These are phyloP conservation scores for Butastur rufipennis DNA, from an alignment of 2,113 vertebrate genomes.

Conservation along the genomic window DNA sequence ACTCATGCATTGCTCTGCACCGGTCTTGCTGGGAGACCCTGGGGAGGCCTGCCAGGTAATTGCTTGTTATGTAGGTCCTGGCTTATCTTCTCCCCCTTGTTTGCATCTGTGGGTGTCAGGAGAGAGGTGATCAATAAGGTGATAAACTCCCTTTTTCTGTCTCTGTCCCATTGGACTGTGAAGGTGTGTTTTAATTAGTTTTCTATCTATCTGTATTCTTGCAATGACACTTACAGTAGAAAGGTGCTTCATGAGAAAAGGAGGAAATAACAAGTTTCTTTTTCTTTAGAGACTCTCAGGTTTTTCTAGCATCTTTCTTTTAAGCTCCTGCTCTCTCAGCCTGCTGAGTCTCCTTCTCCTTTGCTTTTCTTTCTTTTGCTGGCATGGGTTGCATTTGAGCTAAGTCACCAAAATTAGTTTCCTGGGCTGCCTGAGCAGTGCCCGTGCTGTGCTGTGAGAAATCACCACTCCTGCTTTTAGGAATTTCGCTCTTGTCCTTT, in stretches of 20 bases:
- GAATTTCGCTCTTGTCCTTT: not conserved
- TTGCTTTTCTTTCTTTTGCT: not conserved
- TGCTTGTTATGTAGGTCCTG: not conserved
- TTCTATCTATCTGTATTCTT: not conserved
- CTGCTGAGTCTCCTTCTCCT: not conserved
- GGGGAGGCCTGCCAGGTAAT: not conserved
- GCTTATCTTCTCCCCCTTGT: not conserved
- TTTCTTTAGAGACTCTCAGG: not conserved
- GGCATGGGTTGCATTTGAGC: not conserved
- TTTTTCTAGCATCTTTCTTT: not conserved
- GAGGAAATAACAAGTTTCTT: not conserved
- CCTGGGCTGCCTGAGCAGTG: accelerated
- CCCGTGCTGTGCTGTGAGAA: not conserved
- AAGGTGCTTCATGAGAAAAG: not conserved
- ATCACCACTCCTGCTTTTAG: not conserved
- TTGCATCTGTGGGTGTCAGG: not conserved
- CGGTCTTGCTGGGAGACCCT: not conserved
- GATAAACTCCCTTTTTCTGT: not conserved
- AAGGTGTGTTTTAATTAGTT: not conserved
- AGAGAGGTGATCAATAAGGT: not conserved
- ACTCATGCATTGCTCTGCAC: not conserved
- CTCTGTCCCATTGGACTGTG: not conserved
- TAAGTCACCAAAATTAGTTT: not conserved
- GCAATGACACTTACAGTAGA: not conserved
- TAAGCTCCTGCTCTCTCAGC: not conserved